Conservation (phyloP, 2,797 vertebrate species). For the Halcyon smyrnensis region DNA sequence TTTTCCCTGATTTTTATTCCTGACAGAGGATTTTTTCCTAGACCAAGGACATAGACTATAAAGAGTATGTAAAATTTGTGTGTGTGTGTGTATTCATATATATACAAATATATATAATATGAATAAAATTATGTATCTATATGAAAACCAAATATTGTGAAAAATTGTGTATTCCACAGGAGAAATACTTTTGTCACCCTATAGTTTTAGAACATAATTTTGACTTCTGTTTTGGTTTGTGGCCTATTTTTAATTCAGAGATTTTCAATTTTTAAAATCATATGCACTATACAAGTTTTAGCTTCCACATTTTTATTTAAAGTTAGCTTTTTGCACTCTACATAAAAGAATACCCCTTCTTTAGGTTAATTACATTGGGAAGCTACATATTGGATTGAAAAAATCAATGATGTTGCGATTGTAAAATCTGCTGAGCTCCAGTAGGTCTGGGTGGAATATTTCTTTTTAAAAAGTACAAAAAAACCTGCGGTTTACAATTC, state of each 20-base stretch:
- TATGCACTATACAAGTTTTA: not conserved
- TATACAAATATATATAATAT: not conserved
- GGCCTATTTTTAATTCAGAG: not conserved
- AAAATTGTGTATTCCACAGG: not conserved
- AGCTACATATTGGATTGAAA: not conserved
- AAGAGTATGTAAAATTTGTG: not conserved
- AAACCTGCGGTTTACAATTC: not conserved
- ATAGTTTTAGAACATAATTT: not conserved
- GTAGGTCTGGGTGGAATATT: not conserved
- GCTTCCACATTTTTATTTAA: not conserved
- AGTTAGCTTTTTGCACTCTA: not conserved
- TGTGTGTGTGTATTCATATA: not conserved
- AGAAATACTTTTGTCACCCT: not conserved
- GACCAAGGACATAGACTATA: not conserved
- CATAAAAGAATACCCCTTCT: not conserved
- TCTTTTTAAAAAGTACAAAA: not conserved
- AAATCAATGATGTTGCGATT: not conserved
- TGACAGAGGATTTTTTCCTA: not conserved
- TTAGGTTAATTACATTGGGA: not conserved
- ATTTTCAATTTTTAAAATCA: not conserved
- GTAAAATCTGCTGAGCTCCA: not conserved
- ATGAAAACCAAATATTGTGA: not conserved
- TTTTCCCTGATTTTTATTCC: not conserved
- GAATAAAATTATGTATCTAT: not conserved
- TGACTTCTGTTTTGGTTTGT: not conserved